A percentile compares a stretch with the other conserved stretches of the same genome.
Conservation (phyloP, 2,888 invertebrate genomes). For the Meta bourneti region DNA sequence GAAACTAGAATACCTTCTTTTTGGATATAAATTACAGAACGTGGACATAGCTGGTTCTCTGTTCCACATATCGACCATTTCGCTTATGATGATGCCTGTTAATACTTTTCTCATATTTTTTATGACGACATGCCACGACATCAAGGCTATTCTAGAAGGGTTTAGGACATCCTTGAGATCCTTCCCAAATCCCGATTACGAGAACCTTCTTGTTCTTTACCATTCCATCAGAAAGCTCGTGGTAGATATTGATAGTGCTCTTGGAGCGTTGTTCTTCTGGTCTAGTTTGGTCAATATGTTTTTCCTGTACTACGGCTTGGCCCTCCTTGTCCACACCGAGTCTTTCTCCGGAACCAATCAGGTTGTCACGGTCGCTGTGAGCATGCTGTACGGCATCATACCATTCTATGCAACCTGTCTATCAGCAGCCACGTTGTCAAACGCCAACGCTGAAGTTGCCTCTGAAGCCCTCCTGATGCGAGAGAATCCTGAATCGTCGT, state of each 20-base stretch:
- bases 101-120: constrained; percentile 16
- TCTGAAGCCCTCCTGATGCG: background rate
- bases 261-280: constrained; percentile 17
- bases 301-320: background rate
- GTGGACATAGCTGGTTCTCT: background rate
- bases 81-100: background rate
- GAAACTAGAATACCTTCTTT: background rate
- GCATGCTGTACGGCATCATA: background rate
- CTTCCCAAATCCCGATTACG: background rate
- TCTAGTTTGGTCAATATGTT: background rate
- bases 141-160: background rate
- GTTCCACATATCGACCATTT: background rate
- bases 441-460: background rate
- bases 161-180: background rate
- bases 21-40: background rate
- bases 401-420: background rate
- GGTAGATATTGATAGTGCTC: background rate
- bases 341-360: background rate
- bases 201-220: background rate
- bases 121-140: background rate
- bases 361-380: background rate
- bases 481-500: background rate
- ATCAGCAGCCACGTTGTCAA: constrained; percentile 11
- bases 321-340: background rate
- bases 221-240: background rate